Base-by-base conservation (phyloP, 2,113 vertebrate species). In the Nematolebias whitei region DNA sequence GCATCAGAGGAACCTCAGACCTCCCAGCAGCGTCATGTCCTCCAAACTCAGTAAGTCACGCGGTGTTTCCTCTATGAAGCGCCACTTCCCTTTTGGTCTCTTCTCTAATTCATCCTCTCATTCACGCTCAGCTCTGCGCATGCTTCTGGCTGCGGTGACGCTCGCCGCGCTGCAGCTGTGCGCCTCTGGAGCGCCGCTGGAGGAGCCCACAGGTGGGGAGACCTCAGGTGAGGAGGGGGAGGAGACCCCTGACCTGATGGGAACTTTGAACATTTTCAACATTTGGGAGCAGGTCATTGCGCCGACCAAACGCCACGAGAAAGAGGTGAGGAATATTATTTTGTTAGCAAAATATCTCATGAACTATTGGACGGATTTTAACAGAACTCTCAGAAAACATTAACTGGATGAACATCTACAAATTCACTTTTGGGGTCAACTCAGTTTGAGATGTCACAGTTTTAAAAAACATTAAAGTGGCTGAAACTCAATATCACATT, bases 161-260 rank as follows among this genome's bases (percentile, higher is more conserved):
- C 71, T 90, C 62, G 49, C 71, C 0, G 71, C 76, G 14, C 19
- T 71, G 13, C 35, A 50, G 22, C 51, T 56, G 43, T 15, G 51
- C 19, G 38, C 38, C 5, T n/a, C n/a, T 0, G 57, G 62, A 2
- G 67, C 75, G 16, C 78, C 85, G 0, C 2, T 74, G 14, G 51
- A 1, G 22, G 38, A 39, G 29, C 0, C 48, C 4, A 54, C 73
- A 8, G 80, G 48, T 4, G 90, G 5, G 9, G 5, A 87, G 16
- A 23, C 18, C 4, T 90, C 91, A 9, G 89, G 90, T 47, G 89
- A 88, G 1, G 84, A 53, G 19, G 64, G 43, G 1, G 45, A 38
- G 4, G 26, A n/a, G 5, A 3, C 49, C 20, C 8, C 39, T 8
- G 29, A 56, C 23, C 24, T 18, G 1, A 12, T 63, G 12, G 58